phyloP scores from a whole-genome alignment of 2,113 vertebrate genomes.

The Sylvietta virens region DNA sequence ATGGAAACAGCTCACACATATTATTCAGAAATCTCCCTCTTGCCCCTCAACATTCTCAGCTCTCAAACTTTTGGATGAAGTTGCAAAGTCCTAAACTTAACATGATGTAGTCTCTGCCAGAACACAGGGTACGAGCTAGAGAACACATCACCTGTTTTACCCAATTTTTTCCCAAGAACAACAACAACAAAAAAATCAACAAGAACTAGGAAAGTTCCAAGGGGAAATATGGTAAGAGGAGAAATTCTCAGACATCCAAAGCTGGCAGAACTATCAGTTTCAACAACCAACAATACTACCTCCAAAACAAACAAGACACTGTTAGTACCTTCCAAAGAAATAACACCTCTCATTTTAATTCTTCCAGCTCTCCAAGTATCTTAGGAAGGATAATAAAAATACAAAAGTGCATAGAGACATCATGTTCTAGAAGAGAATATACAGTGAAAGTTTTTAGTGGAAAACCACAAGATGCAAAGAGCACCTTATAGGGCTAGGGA shows the following conservation, averaged over 20 bases:
- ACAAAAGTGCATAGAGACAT: not conserved
- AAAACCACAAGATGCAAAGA: not conserved
- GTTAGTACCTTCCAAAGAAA: not conserved
- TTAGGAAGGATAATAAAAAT: not conserved
- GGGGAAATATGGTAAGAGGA: not conserved
- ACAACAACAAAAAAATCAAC: not conserved
- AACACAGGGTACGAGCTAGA: not conserved
- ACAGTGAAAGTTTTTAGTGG: not conserved
- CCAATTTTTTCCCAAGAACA: not conserved
- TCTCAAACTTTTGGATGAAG: not conserved
- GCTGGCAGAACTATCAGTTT: not conserved
- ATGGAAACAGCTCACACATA: not conserved
- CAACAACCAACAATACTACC: not conserved
- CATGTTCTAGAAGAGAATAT: not conserved
- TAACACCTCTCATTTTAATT: not conserved
- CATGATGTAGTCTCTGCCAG: not conserved
- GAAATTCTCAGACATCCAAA: not conserved
- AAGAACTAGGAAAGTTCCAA: not conserved
- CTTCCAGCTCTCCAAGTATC: not conserved
- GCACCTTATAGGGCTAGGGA: not conserved
- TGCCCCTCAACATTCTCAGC: not conserved
- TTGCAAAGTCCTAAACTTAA: not conserved
- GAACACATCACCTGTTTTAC: not conserved
- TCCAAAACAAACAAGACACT: not conserved
- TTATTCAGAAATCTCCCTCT: not conserved